Percentiles rank a stretch among this genome's conserved stretches.
These are phyloP conservation scores for Tolmerus cingulatus DNA, from an alignment of 2,888 invertebrate species.

Conservation along the genomic window DNA sequence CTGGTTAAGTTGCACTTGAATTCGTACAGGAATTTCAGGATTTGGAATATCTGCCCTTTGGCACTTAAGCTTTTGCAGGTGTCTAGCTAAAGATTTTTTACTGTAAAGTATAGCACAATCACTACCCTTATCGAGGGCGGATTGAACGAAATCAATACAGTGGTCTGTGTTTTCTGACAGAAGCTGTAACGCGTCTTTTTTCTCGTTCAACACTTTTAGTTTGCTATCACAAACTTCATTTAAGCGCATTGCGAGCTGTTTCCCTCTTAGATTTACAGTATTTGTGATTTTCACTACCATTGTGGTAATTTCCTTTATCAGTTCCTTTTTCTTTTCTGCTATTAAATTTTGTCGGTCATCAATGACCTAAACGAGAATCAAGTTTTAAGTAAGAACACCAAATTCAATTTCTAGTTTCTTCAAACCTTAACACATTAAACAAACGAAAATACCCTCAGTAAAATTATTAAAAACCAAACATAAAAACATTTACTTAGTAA, in stretches of 20 bases:
- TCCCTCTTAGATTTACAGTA: constrained; percentile 82
- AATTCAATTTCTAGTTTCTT: not conserved
- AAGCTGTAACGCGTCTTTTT: constrained; percentile 82
- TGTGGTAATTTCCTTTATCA: constrained; percentile 87
- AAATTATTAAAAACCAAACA: too few relatives aligned
- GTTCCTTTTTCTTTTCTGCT: constrained; percentile 82
- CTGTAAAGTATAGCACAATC: constrained; percentile 85
- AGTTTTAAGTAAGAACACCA: not conserved
- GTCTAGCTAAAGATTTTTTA: constrained; percentile 78
- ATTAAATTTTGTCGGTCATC: constrained; percentile 85
- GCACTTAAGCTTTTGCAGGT: constrained; percentile 82
- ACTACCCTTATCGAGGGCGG: constrained; percentile 79
- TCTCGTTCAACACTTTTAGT: constrained; percentile 81
- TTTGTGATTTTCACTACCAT: constrained; percentile 86
- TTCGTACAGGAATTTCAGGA: constrained; percentile 87
- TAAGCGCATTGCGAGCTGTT: constrained; percentile 80
- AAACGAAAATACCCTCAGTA: too few relatives aligned
- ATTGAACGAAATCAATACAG: constrained; percentile 84
- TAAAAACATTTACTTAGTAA: too few relatives aligned
- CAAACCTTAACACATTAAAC: too few relatives aligned
- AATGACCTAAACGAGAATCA: constrained; percentile 69
- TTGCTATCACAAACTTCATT: constrained; percentile 80
- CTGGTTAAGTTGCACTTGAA: constrained; percentile 80
- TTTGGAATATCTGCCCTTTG: constrained; percentile 87
- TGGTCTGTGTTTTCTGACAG: constrained; percentile 87